Evolutionary conservation across 1,140 invertebrate species (phyloP), one percentile per base, ranked within the genome.

Genomic region (Goniozus legneri): DNA sequence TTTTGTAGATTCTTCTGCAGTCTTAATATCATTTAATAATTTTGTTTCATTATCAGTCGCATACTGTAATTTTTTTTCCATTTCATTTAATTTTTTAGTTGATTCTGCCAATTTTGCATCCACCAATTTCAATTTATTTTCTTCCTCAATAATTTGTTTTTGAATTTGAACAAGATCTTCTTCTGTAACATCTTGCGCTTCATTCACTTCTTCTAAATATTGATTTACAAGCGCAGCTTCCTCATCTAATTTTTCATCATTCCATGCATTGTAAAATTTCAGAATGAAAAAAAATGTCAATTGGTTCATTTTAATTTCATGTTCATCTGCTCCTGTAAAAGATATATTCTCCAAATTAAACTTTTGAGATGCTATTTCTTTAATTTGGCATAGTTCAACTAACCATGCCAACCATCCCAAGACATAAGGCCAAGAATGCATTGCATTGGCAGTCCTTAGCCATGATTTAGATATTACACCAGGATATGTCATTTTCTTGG

Each of bases 401-500:
- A 83, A 57, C 69, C 80, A 82, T 3, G 70, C 69, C 8, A 82
- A 62, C 69, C 81, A 79, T 0, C 74, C 80, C 0, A 83, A 57
- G 34, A 80, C 79, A 34, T 80, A 71, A 6, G 78, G 79, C 60
- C 76, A 82, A 3, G 79, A 77, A 60, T 82, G 80, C 50, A 76
- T 69, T 1, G 78, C 74, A 61, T 81, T 82, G 24, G 80, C 80
- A 1, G 80, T 79, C 54, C 77, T 79, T 43, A 83, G 62, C 79
- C 80, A 83, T 0, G 81, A 80, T 62, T 81, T 80, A 44, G 73
- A 75, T 24, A 82, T 67, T 2, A 68, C 48, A 30, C 78, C 79
- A 8, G 79, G 79, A 67, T 83, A 83, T 47, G 78, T 65, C 36
- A 82, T 54, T 22, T 77, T 75, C 43, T 79, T 80, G 1, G 72